phyloP scores from a whole-genome alignment of 1,140 invertebrate species.

The Caenorhabditis tropicalis region DNA sequence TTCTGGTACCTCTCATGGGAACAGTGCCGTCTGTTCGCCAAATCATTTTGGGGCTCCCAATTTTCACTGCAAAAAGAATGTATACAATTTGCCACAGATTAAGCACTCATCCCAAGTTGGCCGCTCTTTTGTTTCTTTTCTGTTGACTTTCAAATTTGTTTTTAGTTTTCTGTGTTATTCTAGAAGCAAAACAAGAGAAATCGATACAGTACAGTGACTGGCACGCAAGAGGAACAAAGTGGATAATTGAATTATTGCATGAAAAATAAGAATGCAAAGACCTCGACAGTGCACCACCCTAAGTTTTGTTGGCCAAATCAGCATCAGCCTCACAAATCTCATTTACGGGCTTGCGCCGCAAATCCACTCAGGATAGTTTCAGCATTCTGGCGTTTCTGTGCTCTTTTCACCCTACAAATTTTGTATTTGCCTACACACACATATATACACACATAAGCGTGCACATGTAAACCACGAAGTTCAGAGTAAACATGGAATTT shows the following conservation, averaged over 20 bases:
- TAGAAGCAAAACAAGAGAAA: no score
- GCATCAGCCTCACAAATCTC: background rate
- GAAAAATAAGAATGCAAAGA: no score
- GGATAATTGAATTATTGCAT: no score
- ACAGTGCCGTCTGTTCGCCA: background rate
- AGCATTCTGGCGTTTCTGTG: background rate
- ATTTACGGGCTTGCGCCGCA: background rate
- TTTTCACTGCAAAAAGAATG: background rate
- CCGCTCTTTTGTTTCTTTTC: no score
- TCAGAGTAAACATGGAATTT: conserved; percentile 33
- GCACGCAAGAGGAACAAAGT: no score
- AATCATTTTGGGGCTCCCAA: background rate
- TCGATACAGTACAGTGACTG: no score
- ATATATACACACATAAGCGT: background rate
- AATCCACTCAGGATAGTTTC: background rate
- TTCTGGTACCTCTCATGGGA: conserved; percentile 12
- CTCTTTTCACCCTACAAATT: background rate
- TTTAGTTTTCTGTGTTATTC: no score
- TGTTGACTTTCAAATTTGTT: no score
- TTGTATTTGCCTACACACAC: background rate
- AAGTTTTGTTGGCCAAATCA: no score
- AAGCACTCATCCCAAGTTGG: no score
- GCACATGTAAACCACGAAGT: conserved; percentile 38
- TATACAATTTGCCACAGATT: conserved; percentile 14
- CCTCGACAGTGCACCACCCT: no score